Evolutionary conservation across 2,888 invertebrate genomes (phyloP), one percentile per base, ranked within the genome.

Genomic region (Tolmerus cingulatus): DNA sequence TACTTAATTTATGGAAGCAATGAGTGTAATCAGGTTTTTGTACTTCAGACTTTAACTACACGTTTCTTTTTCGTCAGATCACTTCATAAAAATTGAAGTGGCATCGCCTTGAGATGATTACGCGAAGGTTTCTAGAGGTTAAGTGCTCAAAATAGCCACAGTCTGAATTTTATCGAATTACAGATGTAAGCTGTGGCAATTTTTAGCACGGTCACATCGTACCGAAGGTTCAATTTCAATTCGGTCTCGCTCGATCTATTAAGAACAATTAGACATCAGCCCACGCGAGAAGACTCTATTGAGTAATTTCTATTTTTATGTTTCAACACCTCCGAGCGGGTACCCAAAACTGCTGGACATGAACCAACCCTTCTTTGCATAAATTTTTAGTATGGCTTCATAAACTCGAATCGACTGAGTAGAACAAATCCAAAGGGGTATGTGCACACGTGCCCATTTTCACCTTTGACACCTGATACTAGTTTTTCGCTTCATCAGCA

Each of bases 401-500:
- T 78, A 23, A 78, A 7, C 27, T 40, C 19, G 9, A 76, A 34
- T 16, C 19, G 76, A 76, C 27, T 74, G 37, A 16, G 37, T 19
- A 77, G 43, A 37, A 37, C 23, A 23, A 78, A 78, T 19, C 23
- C 40, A 19, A 40, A n/a, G 40, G 78, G 43, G 46, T 43, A 43
- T 78, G 23, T 43, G 37, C 78, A 43, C 78, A 78, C 78, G 78
- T 78, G 78, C 78, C 43, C 8, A n/a, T 16, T 37, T 66, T 77
- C 78, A 78, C 78, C 78, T 37, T 78, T 43, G 78, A 78, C 78
- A 78, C 37, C 43, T 37, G 78, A 78, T 78, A 78, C 40, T 19
- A 78, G 78, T 78, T 78, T 78, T 78, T 78, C 78, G 78, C 78
- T 78, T 78, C 40, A 78, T 78, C 78, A 78, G 43, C 40, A 40